Evolutionary conservation across 2,113 vertebrate genomes (phyloP), one percentile per base, ranked within the genome.

Genomic region (Sclerurus mexicanus): DNA sequence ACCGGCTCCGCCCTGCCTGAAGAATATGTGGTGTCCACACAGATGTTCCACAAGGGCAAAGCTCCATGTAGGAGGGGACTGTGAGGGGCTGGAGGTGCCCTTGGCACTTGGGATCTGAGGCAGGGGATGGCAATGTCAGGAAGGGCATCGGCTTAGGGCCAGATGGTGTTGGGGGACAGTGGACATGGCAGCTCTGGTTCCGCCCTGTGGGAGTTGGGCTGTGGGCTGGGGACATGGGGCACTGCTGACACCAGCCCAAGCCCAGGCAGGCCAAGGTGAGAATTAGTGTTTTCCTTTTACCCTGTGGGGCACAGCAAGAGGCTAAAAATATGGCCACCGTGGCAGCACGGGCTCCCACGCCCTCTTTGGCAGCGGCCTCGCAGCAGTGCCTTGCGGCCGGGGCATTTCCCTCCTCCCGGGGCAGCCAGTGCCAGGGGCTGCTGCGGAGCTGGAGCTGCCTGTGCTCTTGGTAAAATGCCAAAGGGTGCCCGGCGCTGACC

Each of bases 371-470:
- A 94, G 31, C 2, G 0, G 67, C 82, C 76, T 56, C 3, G 4
- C 46, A 2, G 63, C 47, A 53, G 69, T n/a, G 3, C 56, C 92
- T 28, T 1, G 7, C 14, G 14, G 78, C 80, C 2, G 25, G 46
- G 72, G 80, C 91, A 44, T 71, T 75, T 83, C 84, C 80, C 90
- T 78, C 87, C 10, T 4, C 75, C 2, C 2, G 23, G 67, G 50
- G 37, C 64, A 1, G 93, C 72, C 91, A 91, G 95, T 95, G 93
- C 96, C 95, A 95, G 96, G 83, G 90, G 83, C 75, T 90, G 88
- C 95, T 46, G 37, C 40, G 75, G 75, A 78, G 69, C 90, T 46
- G 93, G 89, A 73, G 93, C 76, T 33, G 88, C 67, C 88, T 12
- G 79, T 10, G 24, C 87, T 73, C 35, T 85, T 95, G 95, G 64